Evolutionary conservation across 2,113 vertebrate species (phyloP).

Genomic region (Sprattus sprattus): DNA sequence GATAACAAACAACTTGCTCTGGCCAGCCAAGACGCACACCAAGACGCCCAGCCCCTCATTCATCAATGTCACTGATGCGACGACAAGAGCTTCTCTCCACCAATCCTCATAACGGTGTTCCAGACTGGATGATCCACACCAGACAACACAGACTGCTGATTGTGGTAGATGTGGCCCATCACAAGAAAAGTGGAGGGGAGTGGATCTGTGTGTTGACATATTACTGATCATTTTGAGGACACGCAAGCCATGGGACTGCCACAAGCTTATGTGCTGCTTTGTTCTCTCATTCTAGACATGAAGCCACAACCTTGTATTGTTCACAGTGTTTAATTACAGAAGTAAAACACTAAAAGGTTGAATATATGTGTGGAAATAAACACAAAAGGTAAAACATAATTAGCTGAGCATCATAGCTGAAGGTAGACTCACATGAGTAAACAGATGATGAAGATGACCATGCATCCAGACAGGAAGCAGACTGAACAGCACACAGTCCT

Average conservation of each 20-base stretch:
- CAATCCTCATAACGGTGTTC: neutral
- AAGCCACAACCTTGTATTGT: neutral
- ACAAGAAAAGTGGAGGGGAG: neutral
- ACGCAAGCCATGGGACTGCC: neutral
- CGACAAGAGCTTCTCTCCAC: neutral
- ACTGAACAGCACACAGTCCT: neutral
- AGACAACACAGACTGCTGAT: neutral
- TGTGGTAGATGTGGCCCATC: neutral
- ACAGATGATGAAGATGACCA: neutral
- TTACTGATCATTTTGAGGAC: neutral
- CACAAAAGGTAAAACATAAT: neutral
- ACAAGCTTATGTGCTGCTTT: neutral
- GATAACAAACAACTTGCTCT: neutral
- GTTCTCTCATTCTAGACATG: neutral
- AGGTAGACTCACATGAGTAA: neutral
- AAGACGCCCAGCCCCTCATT: constrained; percentile 18
- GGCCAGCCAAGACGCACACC: constrained; percentile 7
- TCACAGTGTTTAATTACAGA: neutral
- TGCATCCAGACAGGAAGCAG: neutral
- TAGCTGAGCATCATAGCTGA: neutral
- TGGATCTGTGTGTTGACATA: neutral
- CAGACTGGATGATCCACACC: neutral
- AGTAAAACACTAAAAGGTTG: neutral
- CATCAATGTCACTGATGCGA: constrained; percentile 42
- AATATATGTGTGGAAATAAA: neutral